Evolutionary conservation across 2,888 invertebrate genomes (phyloP).

Genomic region (Aphodius granarius): DNA sequence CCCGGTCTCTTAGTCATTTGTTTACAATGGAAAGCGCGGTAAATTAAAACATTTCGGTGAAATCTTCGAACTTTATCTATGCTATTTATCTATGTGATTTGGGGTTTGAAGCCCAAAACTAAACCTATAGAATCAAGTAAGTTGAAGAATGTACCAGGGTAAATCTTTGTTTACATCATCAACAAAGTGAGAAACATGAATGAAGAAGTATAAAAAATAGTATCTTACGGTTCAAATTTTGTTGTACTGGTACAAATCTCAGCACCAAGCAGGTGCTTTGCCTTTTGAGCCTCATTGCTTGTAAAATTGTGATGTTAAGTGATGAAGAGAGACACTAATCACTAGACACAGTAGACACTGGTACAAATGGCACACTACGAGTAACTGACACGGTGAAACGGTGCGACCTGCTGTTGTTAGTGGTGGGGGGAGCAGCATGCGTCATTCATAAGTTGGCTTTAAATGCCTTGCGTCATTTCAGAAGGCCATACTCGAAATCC

Average conservation of each 20-base stretch:
- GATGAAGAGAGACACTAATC: slow-evolving; percentile 4
- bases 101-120: background rate
- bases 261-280: slow-evolving; percentile 66
- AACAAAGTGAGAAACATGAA: background rate
- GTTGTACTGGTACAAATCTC: slow-evolving; percentile 60
- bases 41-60: too few relatives aligned
- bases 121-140: background rate
- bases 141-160: background rate
- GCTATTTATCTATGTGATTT: background rate
- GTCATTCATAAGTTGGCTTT: slow-evolving; percentile 36
- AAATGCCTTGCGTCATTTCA: slow-evolving; percentile 34
- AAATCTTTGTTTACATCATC: background rate
- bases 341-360: slow-evolving; percentile 3
- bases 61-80: background rate
- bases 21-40: background rate
- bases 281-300: slow-evolving; percentile 64
- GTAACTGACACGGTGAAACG: slow-evolving; percentile 5
- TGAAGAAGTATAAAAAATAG: background rate
- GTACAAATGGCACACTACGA: background rate
- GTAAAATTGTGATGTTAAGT: background rate
- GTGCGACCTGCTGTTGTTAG: slow-evolving; percentile 29
- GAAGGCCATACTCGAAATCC: slow-evolving; percentile 34
- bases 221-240: slow-evolving; percentile 37
- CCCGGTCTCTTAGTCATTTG: background rate
- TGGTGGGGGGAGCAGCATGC: slow-evolving; percentile 33